Evolutionary conservation across 2,797 vertebrate species (phyloP), one percentile per base, ranked within the genome.

Genomic region (Austrolebias charrua): DNA sequence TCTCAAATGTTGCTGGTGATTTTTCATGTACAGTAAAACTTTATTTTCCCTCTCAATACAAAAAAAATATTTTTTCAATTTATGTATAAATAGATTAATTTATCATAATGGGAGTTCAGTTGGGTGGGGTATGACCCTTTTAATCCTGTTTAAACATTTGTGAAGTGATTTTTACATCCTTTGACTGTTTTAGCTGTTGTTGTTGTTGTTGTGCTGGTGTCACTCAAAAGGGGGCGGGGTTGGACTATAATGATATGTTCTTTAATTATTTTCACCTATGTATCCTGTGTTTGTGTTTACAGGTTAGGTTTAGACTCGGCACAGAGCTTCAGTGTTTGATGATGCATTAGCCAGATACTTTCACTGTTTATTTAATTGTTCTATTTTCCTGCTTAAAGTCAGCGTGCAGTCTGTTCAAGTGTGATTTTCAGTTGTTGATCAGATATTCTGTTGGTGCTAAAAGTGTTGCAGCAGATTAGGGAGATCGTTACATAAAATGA

Each of bases 41-140:
- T 88, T 84, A 83, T 85, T 86, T 82, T 86, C 80, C 82, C 85
- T 85, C 68, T 80, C 70, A 83, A 74, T 59, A 57, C 54, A 86
- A 88, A 75, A 24, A n/a, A 86, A 73, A 58, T 89, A 82, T 90
- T 90, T 90, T 87, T 88, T 84, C 71, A 87, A 85, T 86, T 67
- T 61, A 74, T 84, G 73, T 89, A 72, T 71, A 82, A 82, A 69
- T 74, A 70, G 61, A 79, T 73, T 60, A 11, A 78, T 83, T 85
- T 79, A 81, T 86, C 61, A 60, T 79, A 71, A 72, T 31, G 53
- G 51, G 16, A 10, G 19, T 20, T 52, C 18, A 15, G 44, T 31
- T 29, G 60, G 7, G 6, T 64, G 67, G 60, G 66, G 24, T 53
- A 52, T 69, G 45, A 64, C 62, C 73, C 59, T 47, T 75, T 74